phyloP scores from a whole-genome alignment of 2,113 vertebrate species.

The Cottus gobio region DNA sequence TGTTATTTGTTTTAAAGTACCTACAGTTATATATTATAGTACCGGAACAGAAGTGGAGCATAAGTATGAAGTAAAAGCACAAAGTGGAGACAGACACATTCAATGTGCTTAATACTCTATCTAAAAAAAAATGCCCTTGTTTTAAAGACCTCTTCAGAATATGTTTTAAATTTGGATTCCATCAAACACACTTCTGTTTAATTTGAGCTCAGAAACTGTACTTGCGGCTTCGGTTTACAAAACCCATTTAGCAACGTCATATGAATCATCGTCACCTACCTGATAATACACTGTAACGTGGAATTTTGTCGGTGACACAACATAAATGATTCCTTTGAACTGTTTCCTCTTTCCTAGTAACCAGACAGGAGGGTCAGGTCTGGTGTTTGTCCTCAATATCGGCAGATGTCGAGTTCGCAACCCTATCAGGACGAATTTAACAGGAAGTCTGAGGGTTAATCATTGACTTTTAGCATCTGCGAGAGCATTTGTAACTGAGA shows the following conservation, averaged over 20 bases:
- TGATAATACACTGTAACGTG: neutral
- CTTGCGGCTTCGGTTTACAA: neutral
- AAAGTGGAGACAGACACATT: neutral
- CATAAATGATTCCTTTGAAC: conserved; percentile 9
- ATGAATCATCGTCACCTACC: neutral
- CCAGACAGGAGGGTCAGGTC: neutral
- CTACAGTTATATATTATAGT: neutral
- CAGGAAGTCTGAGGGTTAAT: conserved; percentile 17
- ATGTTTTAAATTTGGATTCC: neutral
- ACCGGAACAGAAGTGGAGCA: neutral
- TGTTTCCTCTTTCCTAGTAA: conserved; percentile 69
- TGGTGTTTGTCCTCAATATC: neutral
- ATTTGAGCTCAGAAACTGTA: neutral
- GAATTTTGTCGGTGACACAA: conserved; percentile 50
- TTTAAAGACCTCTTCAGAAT: neutral
- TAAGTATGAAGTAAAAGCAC: neutral
- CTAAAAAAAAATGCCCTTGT: neutral
- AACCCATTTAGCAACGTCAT: neutral
- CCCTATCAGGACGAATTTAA: neutral
- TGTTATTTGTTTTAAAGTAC: neutral
- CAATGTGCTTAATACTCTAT: neutral
- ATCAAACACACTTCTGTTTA: neutral
- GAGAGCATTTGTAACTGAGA: neutral
- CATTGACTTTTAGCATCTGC: conserved; percentile 15
- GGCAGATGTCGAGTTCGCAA: conserved; percentile 10